Conservation (phyloP, 2,888 invertebrate species). For the Cephus rjabovi region DNA sequence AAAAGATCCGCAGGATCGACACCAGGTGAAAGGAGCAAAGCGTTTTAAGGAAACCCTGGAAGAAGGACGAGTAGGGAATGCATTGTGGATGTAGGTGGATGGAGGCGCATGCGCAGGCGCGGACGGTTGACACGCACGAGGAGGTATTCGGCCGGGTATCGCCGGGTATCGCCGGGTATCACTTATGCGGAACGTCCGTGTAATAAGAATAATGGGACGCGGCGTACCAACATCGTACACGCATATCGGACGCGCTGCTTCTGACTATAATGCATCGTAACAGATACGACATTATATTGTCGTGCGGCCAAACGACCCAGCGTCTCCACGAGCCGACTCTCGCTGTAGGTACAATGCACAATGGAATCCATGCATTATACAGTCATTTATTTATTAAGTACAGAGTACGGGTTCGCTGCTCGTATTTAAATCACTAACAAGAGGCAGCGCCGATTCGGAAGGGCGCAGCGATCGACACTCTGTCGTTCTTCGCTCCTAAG, state of each 20-base stretch:
- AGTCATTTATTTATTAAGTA: slow-evolving; percentile 45
- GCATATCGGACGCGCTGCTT: slow-evolving; percentile 17
- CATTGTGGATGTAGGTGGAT: too few relatives aligned
- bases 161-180: not conserved
- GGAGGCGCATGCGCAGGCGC: not conserved
- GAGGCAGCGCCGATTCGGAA: not conserved
- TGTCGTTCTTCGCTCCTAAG: not conserved
- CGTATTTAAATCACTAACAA: slow-evolving; percentile 31
- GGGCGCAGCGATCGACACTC: not conserved
- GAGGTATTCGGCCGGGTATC: not conserved
- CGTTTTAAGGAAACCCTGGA: too few relatives aligned
- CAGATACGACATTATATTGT: slow-evolving; percentile 42
- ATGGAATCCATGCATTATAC: slow-evolving; percentile 44
- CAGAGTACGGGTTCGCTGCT: slow-evolving; percentile 18
- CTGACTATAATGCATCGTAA: slow-evolving; percentile 34
- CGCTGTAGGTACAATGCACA: slow-evolving; percentile 39
- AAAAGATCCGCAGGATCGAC: slow-evolving; percentile 30
- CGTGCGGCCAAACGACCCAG: slow-evolving; percentile 15
- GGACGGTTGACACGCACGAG: slow-evolving; percentile 4
- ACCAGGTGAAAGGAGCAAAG: too few relatives aligned
- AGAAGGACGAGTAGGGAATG: too few relatives aligned
- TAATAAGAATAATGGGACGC: slow-evolving; percentile 8
- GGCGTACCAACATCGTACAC: not conserved
- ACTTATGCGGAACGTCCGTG: slow-evolving; percentile 3
- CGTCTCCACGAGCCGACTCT: slow-evolving; percentile 10